Base-by-base conservation (phyloP, 2,113 vertebrate species). In the Muntiacus reevesi region DNA sequence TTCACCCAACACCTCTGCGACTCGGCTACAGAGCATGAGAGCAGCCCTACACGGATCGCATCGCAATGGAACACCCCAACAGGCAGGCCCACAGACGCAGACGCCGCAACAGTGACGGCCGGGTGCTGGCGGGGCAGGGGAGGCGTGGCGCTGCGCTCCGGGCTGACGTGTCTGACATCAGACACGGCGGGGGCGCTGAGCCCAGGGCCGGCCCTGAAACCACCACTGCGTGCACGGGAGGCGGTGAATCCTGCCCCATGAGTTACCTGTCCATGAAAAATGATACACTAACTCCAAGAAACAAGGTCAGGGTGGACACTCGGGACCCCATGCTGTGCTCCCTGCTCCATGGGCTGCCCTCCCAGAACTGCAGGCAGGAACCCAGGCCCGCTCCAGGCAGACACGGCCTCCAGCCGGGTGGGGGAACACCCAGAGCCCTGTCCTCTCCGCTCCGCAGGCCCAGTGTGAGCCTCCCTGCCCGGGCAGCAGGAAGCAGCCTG, bases 121-220 rank as follows among this genome's bases (percentile, higher is more conserved):
- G 25, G 52, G 7, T n/a, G 52, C 4, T 13, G 14, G 3, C 28
- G 57, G 47, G n/a, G 11, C 17, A 21, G 11, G 45, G 57, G 45
- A 30, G 21, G n/a, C 1, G 2, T 0, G 6, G n/a, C 5, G 6
- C 45, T 78, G 62, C 50, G 16, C 45, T 45, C 1, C 1, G 14
- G 36, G 40, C 3, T 16, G 25, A 79, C 4, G 15, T 45, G 43
- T 45, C 82, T 17, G 15, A 45, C 52, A 71, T 86, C 23, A 76
- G 21, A 45, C 17, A 36, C 3, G 27, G 47, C 5, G 7, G 10
- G 21, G 14, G 0, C 43, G 1, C 4, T 71, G 30, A 1, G 47
- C n/a, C 67, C 1, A 50, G 60, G 2, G 11, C 62, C n/a, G 1
- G 45, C 0, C 54, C 33, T 82, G n/a, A 89, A 87, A 36, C 62